These are phyloP conservation scores for Anagrus nilaparvatae DNA, from an alignment of 1,140 invertebrate species.

Conservation along the genomic window DNA sequence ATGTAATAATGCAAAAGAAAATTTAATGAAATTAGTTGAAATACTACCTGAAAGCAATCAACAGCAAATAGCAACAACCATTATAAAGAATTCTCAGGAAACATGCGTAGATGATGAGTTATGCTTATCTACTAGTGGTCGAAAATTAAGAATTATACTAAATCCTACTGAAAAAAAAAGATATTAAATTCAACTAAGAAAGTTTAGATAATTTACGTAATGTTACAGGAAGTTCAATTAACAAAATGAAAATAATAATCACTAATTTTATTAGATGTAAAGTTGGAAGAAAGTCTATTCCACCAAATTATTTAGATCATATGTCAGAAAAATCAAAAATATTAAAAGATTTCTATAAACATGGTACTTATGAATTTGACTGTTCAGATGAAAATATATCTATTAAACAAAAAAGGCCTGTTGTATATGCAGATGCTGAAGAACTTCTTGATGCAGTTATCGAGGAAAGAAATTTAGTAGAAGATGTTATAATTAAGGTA, in stretches of 20 bases:
- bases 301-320: slow-evolving; percentile 3
- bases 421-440: slow-evolving; percentile 9
- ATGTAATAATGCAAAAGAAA: slow-evolving; percentile 1
- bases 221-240: slow-evolving; percentile 1
- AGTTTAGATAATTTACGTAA: slow-evolving; percentile 9
- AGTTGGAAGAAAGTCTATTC: slow-evolving; percentile 9
- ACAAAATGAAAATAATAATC: slow-evolving; percentile 12
- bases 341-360: slow-evolving; percentile 7
- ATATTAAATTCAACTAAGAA: slow-evolving; percentile 4
- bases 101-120: not conserved
- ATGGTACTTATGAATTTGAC: slow-evolving; percentile 7
- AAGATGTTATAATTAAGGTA: slow-evolving; percentile 9
- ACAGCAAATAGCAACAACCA: slow-evolving; percentile 6
- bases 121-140: slow-evolving; percentile 4
- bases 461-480: not conserved
- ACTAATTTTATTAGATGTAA: slow-evolving; percentile 12
- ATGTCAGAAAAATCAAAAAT: slow-evolving; percentile 4
- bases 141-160: not conserved
- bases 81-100: slow-evolving; percentile 3
- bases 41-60: slow-evolving; percentile 3
- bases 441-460: slow-evolving; percentile 9
- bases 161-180: slow-evolving; percentile 1
- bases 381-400: slow-evolving; percentile 3
- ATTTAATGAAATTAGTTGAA: slow-evolving; percentile 3
- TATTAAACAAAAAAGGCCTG: slow-evolving; percentile 1